A percentile compares a stretch with the other conserved stretches of the same genome.
These are phyloP conservation scores for Philypnodon macrostomus DNA, from an alignment of 2,797 vertebrate genomes.

Conservation along the genomic window DNA sequence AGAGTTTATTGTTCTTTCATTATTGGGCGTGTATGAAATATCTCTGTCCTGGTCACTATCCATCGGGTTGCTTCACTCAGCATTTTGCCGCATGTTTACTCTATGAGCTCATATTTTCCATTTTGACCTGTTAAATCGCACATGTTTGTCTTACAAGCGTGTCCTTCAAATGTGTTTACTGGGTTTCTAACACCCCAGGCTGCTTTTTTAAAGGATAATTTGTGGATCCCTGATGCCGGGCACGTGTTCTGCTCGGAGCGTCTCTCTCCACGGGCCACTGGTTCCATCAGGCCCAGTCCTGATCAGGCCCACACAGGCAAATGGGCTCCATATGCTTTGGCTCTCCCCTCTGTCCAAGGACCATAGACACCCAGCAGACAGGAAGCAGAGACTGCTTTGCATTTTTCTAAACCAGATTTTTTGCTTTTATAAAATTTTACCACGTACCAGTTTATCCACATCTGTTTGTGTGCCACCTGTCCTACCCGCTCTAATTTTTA, in stretches of 20 bases:
- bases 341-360: slow-evolving; percentile 29
- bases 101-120: slow-evolving; percentile 71
- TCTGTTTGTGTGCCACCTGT: slow-evolving; percentile 17
- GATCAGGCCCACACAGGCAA: slow-evolving; percentile 40
- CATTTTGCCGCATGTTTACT: slow-evolving; percentile 46
- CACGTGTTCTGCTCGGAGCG: slow-evolving; percentile 62
- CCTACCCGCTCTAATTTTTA: slow-evolving; percentile 21
- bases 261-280: slow-evolving; percentile 50
- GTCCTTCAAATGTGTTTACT: slow-evolving; percentile 57
- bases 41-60: slow-evolving; percentile 35
- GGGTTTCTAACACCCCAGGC: slow-evolving; percentile 46
- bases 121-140: slow-evolving; percentile 47
- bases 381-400: slow-evolving; percentile 40
- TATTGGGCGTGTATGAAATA: slow-evolving; percentile 41
- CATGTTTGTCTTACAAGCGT: slow-evolving; percentile 47
- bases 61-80: slow-evolving; percentile 22
- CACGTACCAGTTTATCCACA: slow-evolving; percentile 3
- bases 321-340: slow-evolving; percentile 63
- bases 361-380: slow-evolving; percentile 59
- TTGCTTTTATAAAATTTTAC: not conserved
- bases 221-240: slow-evolving; percentile 45
- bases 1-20: slow-evolving; percentile 39
- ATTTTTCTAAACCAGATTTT: slow-evolving; percentile 20
- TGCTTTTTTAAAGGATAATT: slow-evolving; percentile 52
- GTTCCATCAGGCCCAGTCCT: slow-evolving; percentile 42